A percentile compares a stretch with the other conserved stretches of the same genome.
phyloP scores from a whole-genome alignment of 2,888 invertebrate genomes.

The Oxycera nigricornis region DNA sequence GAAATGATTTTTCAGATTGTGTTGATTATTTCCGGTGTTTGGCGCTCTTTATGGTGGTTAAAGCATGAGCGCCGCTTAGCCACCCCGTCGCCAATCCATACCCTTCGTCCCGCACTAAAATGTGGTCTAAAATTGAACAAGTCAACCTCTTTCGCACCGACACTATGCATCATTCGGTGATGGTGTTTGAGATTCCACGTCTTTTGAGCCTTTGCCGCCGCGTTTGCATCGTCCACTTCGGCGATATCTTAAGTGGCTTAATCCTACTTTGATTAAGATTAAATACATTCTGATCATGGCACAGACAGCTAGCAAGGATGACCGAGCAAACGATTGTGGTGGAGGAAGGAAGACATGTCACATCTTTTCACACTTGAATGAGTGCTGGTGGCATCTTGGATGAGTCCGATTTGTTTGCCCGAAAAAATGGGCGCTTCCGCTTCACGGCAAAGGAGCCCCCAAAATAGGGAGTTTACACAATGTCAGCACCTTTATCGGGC shows the following conservation, averaged over 20 bases:
- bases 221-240: too few species aligned
- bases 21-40: too few species aligned
- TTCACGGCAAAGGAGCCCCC: neutral
- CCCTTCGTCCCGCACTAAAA: too few species aligned
- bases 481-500: neutral
- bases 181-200: too few species aligned
- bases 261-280: neutral
- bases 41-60: too few species aligned
- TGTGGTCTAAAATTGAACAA: too few species aligned
- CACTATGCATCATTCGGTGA: too few species aligned
- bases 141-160: too few species aligned
- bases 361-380: conserved; percentile 1
- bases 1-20: too few species aligned
- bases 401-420: neutral
- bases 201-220: too few species aligned
- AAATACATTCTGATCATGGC: neutral
- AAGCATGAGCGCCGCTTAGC: too few species aligned
- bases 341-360: neutral
- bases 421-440: neutral
- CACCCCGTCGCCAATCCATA: too few species aligned
- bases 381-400: neutral
- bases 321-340: neutral
- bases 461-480: neutral
- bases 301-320: neutral
- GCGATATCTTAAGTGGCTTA: neutral